Conservation (phyloP, 2,797 vertebrate species). For the Tympanoctomys barrerae region DNA sequence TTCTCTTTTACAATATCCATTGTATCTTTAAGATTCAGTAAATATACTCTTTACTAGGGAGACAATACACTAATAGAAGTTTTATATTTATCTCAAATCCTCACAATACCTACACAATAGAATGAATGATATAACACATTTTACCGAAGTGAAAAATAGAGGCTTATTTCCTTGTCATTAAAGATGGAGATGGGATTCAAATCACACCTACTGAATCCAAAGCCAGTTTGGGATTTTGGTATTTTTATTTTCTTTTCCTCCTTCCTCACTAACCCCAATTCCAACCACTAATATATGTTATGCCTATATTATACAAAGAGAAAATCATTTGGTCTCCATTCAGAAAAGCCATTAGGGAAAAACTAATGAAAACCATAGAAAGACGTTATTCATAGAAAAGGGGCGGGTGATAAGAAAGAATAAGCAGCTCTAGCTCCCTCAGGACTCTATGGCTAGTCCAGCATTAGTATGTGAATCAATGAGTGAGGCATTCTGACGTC, state of each 20-base stretch:
- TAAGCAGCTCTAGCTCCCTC: background rate
- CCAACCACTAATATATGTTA: background rate
- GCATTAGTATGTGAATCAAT: background rate
- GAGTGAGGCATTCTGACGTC: background rate
- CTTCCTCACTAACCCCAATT: background rate
- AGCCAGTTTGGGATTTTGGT: background rate
- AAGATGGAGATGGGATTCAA: background rate
- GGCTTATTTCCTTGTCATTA: background rate
- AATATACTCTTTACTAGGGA: too few species aligned
- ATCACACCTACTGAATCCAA: background rate
- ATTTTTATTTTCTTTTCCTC: background rate
- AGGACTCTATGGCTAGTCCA: background rate
- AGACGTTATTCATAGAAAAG: background rate
- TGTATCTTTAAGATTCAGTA: too few species aligned
- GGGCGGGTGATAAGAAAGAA: background rate
- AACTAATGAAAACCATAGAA: background rate
- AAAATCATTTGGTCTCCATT: background rate
- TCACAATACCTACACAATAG: background rate
- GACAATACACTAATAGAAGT: background rate
- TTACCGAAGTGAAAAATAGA: background rate
- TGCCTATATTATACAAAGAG: background rate
- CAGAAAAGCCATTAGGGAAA: background rate
- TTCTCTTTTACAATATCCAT: too few species aligned
- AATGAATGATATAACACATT: background rate
- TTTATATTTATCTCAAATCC: conserved; percentile 49